phyloP scores from a whole-genome alignment of 2,888 invertebrate genomes.

The Cataglyphis altisquamis region DNA sequence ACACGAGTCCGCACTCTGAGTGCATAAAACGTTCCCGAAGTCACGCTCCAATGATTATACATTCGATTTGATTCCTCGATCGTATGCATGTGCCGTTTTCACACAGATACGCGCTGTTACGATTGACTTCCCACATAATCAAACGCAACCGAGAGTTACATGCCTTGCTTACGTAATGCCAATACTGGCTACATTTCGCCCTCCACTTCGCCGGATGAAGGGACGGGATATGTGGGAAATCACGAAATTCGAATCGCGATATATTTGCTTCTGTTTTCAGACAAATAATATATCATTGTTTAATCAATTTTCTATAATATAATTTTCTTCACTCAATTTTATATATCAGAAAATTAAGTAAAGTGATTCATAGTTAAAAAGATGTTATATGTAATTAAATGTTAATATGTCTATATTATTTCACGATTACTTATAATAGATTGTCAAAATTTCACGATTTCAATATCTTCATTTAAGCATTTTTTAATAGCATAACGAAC shows the following conservation, averaged over 20 bases:
- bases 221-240: slow-evolving; percentile 23
- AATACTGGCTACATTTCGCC: slow-evolving; percentile 28
- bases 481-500: slow-evolving; percentile 24
- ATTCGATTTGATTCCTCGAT: slow-evolving; percentile 63
- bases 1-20: slow-evolving; percentile 12
- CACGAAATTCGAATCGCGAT: background rate
- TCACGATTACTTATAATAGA: background rate
- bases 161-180: slow-evolving; percentile 76
- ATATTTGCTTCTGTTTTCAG: background rate
- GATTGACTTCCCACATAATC: slow-evolving; percentile 78
- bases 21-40: slow-evolving; percentile 58
- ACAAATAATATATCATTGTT: background rate
- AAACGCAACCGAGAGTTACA: slow-evolving; percentile 66
- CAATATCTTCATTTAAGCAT: background rate
- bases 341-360: background rate
- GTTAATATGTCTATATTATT: background rate
- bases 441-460: background rate
- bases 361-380: background rate
- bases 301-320: background rate
- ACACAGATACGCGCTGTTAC: slow-evolving; percentile 64
- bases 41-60: slow-evolving; percentile 61
- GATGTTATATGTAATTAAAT: background rate
- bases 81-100: slow-evolving; percentile 71
- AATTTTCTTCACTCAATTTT: background rate
- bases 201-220: slow-evolving; percentile 29